phyloP scores from a whole-genome alignment of 2,113 vertebrate genomes.

The Fukomys damarensis region DNA sequence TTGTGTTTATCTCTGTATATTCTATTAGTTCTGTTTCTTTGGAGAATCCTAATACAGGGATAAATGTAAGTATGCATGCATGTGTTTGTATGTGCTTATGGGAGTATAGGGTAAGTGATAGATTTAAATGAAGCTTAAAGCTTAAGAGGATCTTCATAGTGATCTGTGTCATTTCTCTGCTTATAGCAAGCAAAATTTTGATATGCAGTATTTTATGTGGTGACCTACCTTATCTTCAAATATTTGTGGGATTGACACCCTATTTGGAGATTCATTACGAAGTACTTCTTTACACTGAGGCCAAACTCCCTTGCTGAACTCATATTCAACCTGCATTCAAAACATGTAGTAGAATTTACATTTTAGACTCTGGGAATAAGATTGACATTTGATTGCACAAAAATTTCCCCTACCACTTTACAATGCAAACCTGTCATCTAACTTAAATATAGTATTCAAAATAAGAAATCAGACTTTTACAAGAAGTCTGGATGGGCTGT shows the following conservation, averaged over 20 bases:
- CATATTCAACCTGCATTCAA: constrained; percentile 54
- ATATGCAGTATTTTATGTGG: neutral
- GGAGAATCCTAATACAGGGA: neutral
- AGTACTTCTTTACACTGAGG: constrained; percentile 25
- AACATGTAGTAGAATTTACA: constrained; percentile 57
- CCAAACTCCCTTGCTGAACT: neutral
- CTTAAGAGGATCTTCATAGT: neutral
- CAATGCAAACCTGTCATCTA: constrained; percentile 63
- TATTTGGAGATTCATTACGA: constrained; percentile 33
- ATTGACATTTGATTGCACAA: constrained; percentile 64
- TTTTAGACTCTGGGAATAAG: constrained; percentile 50
- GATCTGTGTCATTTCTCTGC: neutral
- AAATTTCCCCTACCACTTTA: constrained; percentile 65
- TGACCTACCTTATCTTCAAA: neutral
- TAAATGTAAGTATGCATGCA: neutral
- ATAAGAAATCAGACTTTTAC: constrained; percentile 54
- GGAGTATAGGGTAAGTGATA: neutral
- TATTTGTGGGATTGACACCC: neutral
- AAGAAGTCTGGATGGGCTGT: neutral
- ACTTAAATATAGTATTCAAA: constrained; percentile 73
- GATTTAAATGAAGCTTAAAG: constrained; percentile 7
- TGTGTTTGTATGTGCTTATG: neutral
- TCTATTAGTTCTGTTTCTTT: neutral
- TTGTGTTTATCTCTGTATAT: neutral
- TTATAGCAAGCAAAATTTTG: neutral